A percentile compares a stretch with the other conserved stretches of the same genome.
Evolutionary conservation across 2,113 vertebrate species (phyloP).

Genomic region (Nothoprocta pentlandii): DNA sequence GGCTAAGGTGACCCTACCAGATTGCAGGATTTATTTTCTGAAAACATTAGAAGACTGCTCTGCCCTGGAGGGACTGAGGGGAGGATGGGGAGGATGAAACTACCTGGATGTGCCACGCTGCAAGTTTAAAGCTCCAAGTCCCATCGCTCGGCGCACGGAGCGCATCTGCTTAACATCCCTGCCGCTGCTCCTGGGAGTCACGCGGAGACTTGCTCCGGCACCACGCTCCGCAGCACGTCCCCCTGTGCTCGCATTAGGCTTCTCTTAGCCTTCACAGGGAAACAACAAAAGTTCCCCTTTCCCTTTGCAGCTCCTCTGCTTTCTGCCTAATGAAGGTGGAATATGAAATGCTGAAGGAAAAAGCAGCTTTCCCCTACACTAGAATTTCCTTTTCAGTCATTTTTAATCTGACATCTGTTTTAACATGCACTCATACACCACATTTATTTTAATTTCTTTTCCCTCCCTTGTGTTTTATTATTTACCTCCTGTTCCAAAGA

Average conservation of each 20-base stretch:
- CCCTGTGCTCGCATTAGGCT: not conserved
- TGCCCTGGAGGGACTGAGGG: not conserved
- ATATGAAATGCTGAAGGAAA: slow-evolving; percentile 55
- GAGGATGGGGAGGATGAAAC: slow-evolving; percentile 14
- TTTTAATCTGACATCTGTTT: slow-evolving; percentile 72
- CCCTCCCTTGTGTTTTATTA: slow-evolving; percentile 71
- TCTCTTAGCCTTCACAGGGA: slow-evolving; percentile 11
- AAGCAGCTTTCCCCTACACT: slow-evolving; percentile 36
- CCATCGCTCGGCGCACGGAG: not conserved
- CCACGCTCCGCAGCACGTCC: not conserved
- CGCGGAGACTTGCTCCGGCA: not conserved
- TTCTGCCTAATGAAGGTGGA: slow-evolving; percentile 35
- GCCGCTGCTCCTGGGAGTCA: slow-evolving; percentile 15
- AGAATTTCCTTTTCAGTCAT: slow-evolving; percentile 63
- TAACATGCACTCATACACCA: slow-evolving; percentile 42
- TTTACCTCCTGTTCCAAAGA: slow-evolving; percentile 64
- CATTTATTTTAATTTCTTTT: slow-evolving; percentile 55
- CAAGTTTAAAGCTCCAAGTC: slow-evolving; percentile 18
- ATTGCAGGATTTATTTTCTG: not conserved
- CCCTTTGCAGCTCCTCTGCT: slow-evolving; percentile 30
- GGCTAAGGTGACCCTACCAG: not conserved
- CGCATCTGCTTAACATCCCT: slow-evolving; percentile 28
- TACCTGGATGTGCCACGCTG: not conserved
- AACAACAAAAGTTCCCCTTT: slow-evolving; percentile 39
- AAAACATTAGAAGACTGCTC: not conserved